These are phyloP conservation scores for Epinephelus lanceolatus DNA, from an alignment of 2,113 vertebrate species.

Conservation along the genomic window DNA sequence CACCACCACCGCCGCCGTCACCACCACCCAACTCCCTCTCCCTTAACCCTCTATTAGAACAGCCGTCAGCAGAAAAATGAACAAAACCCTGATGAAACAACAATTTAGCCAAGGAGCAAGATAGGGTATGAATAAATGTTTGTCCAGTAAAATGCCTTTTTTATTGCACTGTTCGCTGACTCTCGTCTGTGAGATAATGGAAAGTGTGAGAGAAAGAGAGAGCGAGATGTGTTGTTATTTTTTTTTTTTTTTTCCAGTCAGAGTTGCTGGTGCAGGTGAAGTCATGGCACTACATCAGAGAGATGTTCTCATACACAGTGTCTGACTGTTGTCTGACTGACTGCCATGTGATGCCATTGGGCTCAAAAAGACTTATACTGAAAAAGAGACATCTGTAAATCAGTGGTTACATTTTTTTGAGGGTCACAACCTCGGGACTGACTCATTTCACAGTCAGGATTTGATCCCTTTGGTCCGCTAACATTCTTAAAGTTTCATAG, in stretches of 20 bases:
- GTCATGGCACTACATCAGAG: background rate
- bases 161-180: conserved; percentile 22
- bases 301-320: background rate
- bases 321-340: background rate
- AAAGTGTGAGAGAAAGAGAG: no score
- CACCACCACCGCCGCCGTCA: conserved; percentile 1
- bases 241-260: background rate
- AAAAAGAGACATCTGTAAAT: no score
- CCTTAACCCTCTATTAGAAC: conserved; percentile 53
- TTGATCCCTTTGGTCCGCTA: no score
- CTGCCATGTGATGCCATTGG: no score
- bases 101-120: conserved; percentile 38
- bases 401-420: no score
- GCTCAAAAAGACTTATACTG: no score
- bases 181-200: background rate
- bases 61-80: conserved; percentile 60
- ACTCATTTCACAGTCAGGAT: no score
- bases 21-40: conserved; percentile 41
- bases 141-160: conserved; percentile 23
- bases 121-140: conserved; percentile 37
- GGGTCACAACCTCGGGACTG: no score
- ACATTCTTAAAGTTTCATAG: no score
- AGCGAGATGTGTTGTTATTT: background rate
- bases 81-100: conserved; percentile 60
- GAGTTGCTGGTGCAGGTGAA: background rate